phyloP scores from a whole-genome alignment of 2,113 vertebrate genomes.

The Cranoglanis bouderius region DNA sequence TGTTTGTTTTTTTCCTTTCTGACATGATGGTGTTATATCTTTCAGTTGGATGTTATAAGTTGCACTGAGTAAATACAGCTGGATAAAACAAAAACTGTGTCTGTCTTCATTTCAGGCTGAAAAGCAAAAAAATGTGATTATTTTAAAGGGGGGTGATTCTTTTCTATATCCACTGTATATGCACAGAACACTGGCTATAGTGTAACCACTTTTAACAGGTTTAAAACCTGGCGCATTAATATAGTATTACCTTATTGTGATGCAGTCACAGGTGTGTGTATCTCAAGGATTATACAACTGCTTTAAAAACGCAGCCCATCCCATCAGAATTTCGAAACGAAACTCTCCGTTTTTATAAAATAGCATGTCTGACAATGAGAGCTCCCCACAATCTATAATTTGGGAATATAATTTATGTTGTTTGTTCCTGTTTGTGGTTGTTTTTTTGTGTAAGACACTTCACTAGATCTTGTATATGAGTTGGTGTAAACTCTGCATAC shows the following conservation, averaged over 20 bases:
- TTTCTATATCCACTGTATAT: no score
- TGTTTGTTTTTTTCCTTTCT: no score
- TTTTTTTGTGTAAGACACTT: not conserved
- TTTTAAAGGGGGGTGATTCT: no score
- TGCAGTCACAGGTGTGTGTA: not conserved
- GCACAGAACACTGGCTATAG: not conserved
- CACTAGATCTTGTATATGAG: not conserved
- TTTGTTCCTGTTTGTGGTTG: no score
- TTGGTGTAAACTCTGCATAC: slow-evolving; percentile 40
- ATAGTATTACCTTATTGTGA: not conserved
- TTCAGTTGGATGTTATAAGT: no score
- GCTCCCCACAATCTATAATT: not conserved
- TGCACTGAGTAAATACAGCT: no score
- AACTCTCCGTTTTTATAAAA: not conserved
- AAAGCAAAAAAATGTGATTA: no score
- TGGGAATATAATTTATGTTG: not conserved
- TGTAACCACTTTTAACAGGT: not conserved
- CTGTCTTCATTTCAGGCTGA: no score
- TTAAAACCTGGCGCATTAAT: not conserved
- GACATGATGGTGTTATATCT: no score
- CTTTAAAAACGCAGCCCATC: not conserved
- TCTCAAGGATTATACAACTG: not conserved
- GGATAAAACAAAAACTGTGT: no score
- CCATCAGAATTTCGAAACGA: not conserved
- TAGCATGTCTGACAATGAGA: not conserved